Percentiles rank a stretch among this genome's conserved stretches.
phyloP scores from a whole-genome alignment of 2,888 invertebrate species.

The Dioctria rufipes region DNA sequence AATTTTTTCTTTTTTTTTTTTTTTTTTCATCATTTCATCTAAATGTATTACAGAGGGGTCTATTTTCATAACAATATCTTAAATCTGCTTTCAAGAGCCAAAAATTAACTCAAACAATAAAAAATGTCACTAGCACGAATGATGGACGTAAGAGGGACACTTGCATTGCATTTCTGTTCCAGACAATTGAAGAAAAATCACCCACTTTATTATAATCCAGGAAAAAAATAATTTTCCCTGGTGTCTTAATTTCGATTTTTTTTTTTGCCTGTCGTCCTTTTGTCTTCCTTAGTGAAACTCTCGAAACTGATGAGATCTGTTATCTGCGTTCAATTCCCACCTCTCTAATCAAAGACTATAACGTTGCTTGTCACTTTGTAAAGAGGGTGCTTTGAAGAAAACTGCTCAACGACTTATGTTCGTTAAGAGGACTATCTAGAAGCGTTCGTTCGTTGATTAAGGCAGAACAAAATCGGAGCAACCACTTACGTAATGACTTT shows the following conservation, averaged over 20 bases:
- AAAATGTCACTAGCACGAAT: constrained; percentile 53
- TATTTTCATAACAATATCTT: constrained; percentile 49
- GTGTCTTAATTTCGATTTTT: constrained; percentile 49
- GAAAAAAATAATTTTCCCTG: constrained; percentile 42
- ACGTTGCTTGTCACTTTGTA: constrained; percentile 15
- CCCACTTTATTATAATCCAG: constrained; percentile 42
- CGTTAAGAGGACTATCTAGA: constrained; percentile 48
- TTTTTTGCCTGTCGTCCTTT: constrained; percentile 12
- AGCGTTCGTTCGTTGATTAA: constrained; percentile 44
- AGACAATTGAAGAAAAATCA: constrained; percentile 50
- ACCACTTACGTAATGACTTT: constrained; percentile 57
- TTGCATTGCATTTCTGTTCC: constrained; percentile 7
- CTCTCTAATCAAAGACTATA: constrained; percentile 50
- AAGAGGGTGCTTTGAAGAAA: constrained; percentile 31
- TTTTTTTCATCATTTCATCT: neutral
- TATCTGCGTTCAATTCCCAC: constrained; percentile 49
- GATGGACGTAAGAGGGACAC: constrained; percentile 28
- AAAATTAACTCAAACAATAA: constrained; percentile 56
- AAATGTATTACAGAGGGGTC: constrained; percentile 14
- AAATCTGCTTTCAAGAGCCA: constrained; percentile 52
- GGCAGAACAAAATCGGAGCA: constrained; percentile 51
- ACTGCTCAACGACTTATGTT: constrained; percentile 26
- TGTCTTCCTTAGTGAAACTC: constrained; percentile 43
- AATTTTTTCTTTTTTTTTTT: neutral
- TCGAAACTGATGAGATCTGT: constrained; percentile 38